Evolutionary conservation across 64 coral and sea anemone species (phyloP).

Genomic region (Dendrophyllia cribrosa): DNA sequence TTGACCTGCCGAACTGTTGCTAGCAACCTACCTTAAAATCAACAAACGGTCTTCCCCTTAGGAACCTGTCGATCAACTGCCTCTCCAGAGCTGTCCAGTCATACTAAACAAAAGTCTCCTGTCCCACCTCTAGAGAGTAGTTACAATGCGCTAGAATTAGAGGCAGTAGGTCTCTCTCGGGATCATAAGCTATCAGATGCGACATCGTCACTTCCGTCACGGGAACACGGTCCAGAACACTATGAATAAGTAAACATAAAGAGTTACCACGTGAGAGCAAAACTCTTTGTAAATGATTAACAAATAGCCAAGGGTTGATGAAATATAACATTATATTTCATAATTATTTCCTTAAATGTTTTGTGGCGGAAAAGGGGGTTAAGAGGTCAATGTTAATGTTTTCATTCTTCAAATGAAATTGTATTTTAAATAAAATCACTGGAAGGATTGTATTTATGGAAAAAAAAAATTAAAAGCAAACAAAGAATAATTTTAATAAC

Average conservation of each 20-base stretch:
- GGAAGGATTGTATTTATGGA: no score
- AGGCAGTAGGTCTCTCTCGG: conserved; percentile 76
- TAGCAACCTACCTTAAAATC: conserved; percentile 58
- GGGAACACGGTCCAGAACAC: conserved; percentile 13
- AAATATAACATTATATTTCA: no score
- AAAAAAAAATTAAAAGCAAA: no score
- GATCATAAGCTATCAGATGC: conserved; percentile 75
- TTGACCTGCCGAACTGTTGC: background rate
- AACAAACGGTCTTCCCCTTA: conserved; percentile 73
- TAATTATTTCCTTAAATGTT: no score
- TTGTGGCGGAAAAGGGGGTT: no score
- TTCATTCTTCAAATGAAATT: no score
- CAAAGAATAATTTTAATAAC: no score
- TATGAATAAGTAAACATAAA: background rate
- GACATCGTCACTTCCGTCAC: conserved; percentile 57
- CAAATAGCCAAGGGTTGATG: no score
- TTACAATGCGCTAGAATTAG: conserved; percentile 80
- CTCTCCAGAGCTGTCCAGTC: conserved; percentile 81
- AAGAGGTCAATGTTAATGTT: no score
- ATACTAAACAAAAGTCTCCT: conserved; percentile 76
- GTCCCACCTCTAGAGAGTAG: conserved; percentile 81
- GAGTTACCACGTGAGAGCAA: background rate
- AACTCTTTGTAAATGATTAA: background rate
- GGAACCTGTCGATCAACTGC: conserved; percentile 87
- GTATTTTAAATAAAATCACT: no score